Evolutionary conservation across 2,113 vertebrate species (phyloP).

Genomic region (Poecile atricapillus): DNA sequence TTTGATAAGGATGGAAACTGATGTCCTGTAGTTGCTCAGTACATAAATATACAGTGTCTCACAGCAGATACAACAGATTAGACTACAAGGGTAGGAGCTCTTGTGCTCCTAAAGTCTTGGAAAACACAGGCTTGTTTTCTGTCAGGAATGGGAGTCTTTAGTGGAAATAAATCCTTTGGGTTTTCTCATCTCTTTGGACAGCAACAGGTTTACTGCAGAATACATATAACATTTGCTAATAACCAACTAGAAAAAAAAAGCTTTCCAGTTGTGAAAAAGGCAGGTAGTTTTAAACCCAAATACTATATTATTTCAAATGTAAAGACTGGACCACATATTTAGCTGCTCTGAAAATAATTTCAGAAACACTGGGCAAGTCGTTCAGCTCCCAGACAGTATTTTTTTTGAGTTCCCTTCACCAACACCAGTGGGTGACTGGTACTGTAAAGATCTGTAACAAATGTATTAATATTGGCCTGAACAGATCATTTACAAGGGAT

Average conservation of each 20-base stretch:
- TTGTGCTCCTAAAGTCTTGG: not conserved
- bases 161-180: not conserved
- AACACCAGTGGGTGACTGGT: not conserved
- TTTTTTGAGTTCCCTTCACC: not conserved
- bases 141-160: not conserved
- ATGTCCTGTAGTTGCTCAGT: slow-evolving; percentile 25
- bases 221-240: not conserved
- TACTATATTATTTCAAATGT: not conserved
- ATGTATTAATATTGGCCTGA: not conserved
- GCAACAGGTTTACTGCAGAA: not conserved
- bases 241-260: not conserved
- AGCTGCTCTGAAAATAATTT: not conserved
- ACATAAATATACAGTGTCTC: slow-evolving; percentile 12
- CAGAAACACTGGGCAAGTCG: not conserved
- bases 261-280: not conserved
- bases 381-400: not conserved
- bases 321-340: not conserved
- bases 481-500: not conserved
- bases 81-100: not conserved
- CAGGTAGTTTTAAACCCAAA: not conserved
- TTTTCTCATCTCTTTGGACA: not conserved
- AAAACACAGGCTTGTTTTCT: not conserved
- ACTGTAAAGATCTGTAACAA: not conserved
- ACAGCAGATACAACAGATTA: slow-evolving; percentile 14
- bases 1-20: slow-evolving; percentile 39